Evolutionary conservation across 2,113 vertebrate genomes (phyloP), one percentile per base, ranked within the genome.

Genomic region (Anarrhichthys ocellatus): DNA sequence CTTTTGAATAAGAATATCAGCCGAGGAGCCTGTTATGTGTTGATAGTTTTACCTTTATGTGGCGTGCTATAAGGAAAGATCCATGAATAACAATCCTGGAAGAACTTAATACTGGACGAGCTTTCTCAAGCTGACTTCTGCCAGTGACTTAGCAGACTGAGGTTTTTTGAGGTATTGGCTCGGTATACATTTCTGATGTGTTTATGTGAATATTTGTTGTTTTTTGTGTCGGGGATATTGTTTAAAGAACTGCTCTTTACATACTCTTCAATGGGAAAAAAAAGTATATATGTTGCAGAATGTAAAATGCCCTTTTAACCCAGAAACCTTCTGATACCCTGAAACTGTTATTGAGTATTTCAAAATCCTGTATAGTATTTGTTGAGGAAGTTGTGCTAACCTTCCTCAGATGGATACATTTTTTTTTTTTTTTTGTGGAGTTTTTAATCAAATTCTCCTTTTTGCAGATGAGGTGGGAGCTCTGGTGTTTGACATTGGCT

Each of bases 401-500:
- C n/a, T 46, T 44, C 9, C 48, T 29, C 8, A 27, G 32, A 7
- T 52, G 10, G 24, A 32, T 62, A 20, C 32, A 34, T 34, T 4
- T 34, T 34, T 34, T 2, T 34, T 2, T 46, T 36, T 44, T 34
- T 52, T n/a, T n/a, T n/a, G n/a, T 64, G 17, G 9, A 18, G 0
- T 32, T 46, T 48, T 56, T 24, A 24, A 63, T 83, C 0, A 15
- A 20, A 70, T 70, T 78, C 14, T 86, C 0, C 1, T 80, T 85
- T 92, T 84, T 93, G 69, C 91, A 99, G 98, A 99, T 96, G 98
- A 99, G 94, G 98, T 99, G 50, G 98, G 98, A 59, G 98, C 98
- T 32, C 94, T 99, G 87, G 98, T 99, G 82, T 99, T 99, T 81
- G 98, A 99, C 93, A 99, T 99, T 62, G 98, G 98, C 74, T 99